phyloP scores from a whole-genome alignment of 2,797 vertebrate genomes.

The Phataginus tricuspis region DNA sequence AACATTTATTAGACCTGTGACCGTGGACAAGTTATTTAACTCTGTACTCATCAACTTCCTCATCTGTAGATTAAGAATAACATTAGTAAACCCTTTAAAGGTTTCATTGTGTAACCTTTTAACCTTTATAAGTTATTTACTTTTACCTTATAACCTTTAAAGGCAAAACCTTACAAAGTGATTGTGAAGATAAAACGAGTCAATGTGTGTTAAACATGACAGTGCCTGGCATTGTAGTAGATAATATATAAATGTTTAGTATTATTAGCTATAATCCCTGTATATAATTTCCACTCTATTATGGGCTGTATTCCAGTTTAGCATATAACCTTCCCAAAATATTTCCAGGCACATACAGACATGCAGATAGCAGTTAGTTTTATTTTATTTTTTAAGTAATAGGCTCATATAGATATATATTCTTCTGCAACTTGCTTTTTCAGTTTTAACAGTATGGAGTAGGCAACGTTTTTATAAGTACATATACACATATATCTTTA shows the following conservation, averaged over 20 bases:
- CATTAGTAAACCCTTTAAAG: not conserved
- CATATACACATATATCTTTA: not conserved
- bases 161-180: not conserved
- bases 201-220: not conserved
- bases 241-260: not conserved
- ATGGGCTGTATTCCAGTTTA: not conserved
- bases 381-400: not conserved
- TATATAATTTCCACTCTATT: not conserved
- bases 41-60: not conserved
- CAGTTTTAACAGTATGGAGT: not conserved
- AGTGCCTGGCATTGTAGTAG: not conserved
- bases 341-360: not conserved
- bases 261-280: not conserved
- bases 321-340: not conserved
- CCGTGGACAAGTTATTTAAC: not conserved
- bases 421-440: not conserved
- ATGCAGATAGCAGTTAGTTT: not conserved
- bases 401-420: not conserved
- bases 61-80: conserved; percentile 30
- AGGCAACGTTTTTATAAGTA: not conserved
- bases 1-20: not conserved
- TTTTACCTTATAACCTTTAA: too few relatives aligned
- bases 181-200: not conserved
- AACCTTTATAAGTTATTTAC: too few relatives aligned
- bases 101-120: too few relatives aligned